Percentiles rank a stretch among this genome's conserved stretches.
phyloP scores from a whole-genome alignment of 2,888 invertebrate species.

The Cephus sareptanus region DNA sequence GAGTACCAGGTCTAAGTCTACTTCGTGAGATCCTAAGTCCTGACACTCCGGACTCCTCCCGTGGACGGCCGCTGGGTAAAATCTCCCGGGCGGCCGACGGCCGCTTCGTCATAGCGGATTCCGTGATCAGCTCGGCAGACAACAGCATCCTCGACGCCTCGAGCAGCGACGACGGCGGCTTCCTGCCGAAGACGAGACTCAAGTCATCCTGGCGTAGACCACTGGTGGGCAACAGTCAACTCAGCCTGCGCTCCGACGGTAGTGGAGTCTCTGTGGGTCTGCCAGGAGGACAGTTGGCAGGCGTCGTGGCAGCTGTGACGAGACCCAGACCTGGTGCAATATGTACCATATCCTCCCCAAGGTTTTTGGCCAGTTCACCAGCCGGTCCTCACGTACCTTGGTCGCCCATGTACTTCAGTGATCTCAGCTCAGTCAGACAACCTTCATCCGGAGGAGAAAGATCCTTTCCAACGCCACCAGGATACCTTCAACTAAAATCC shows the following conservation, averaged over 20 bases:
- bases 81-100: slow-evolving; percentile 82
- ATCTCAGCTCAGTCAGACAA: slow-evolving; percentile 86
- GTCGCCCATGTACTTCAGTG: slow-evolving; percentile 83
- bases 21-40: slow-evolving; percentile 73
- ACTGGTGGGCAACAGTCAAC: slow-evolving; percentile 75
- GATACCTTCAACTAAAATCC: slow-evolving; percentile 74
- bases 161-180: slow-evolving; percentile 87
- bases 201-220: slow-evolving; percentile 75
- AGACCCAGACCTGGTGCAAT: slow-evolving; percentile 39
- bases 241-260: slow-evolving; percentile 76
- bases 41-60: slow-evolving; percentile 59
- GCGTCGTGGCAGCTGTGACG: slow-evolving; percentile 31
- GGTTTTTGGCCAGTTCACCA: slow-evolving; percentile 68
- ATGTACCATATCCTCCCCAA: slow-evolving; percentile 53
- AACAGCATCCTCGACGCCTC: slow-evolving; percentile 73
- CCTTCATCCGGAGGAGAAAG: slow-evolving; percentile 83
- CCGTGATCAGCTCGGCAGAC: slow-evolving; percentile 68
- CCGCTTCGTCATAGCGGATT: slow-evolving; percentile 75
- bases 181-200: slow-evolving; percentile 73
- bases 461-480: slow-evolving; percentile 82
- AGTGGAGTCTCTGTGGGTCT: slow-evolving; percentile 68
- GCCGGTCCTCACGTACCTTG: slow-evolving; percentile 74
- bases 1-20: slow-evolving; percentile 92
- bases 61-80: slow-evolving; percentile 71
- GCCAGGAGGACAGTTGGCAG: slow-evolving; percentile 49